A percentile compares a stretch with the other conserved stretches of the same genome.
These are phyloP conservation scores for Jacana jacana DNA, from an alignment of 2,113 vertebrate genomes.

Conservation along the genomic window DNA sequence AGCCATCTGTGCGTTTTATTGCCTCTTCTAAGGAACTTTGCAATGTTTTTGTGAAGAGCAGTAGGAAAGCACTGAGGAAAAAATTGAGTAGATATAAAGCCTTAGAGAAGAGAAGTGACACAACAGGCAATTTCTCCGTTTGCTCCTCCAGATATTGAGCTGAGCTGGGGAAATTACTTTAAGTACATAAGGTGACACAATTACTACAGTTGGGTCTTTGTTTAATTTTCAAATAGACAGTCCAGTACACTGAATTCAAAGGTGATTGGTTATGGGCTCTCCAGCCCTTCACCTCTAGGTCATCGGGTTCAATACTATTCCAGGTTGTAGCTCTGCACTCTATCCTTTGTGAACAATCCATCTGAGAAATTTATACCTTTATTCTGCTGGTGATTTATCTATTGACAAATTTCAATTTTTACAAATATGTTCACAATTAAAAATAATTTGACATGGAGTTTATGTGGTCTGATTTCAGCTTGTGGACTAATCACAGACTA, in stretches of 20 bases:
- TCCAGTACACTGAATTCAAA: constrained; percentile 15
- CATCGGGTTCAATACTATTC: neutral
- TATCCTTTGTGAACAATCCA: neutral
- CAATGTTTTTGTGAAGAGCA: constrained; percentile 10
- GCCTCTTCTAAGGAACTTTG: constrained; percentile 23
- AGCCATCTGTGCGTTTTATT: constrained; percentile 42
- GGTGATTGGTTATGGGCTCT: constrained; percentile 39
- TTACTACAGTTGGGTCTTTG: constrained; percentile 47
- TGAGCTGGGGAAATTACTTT: constrained; percentile 54
- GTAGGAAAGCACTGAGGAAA: constrained; percentile 39
- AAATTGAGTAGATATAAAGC: constrained; percentile 36
- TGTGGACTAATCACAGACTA: neutral
- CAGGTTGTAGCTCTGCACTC: neutral
- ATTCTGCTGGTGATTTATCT: neutral
- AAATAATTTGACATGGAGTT: neutral
- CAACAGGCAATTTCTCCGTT: constrained; percentile 58
- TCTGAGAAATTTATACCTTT: neutral
- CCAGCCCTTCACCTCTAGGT: constrained; percentile 41
- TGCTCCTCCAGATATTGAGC: constrained; percentile 48
- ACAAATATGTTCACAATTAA: neutral
- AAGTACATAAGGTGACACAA: constrained; percentile 61
- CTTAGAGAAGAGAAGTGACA: constrained; percentile 46
- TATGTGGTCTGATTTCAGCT: neutral
- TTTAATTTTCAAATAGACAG: constrained; percentile 65
- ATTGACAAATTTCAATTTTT: neutral